A percentile compares a stretch with the other conserved stretches of the same genome.
Conservation (phyloP, 2,113 vertebrate species). For the Macrotis lagotis region DNA sequence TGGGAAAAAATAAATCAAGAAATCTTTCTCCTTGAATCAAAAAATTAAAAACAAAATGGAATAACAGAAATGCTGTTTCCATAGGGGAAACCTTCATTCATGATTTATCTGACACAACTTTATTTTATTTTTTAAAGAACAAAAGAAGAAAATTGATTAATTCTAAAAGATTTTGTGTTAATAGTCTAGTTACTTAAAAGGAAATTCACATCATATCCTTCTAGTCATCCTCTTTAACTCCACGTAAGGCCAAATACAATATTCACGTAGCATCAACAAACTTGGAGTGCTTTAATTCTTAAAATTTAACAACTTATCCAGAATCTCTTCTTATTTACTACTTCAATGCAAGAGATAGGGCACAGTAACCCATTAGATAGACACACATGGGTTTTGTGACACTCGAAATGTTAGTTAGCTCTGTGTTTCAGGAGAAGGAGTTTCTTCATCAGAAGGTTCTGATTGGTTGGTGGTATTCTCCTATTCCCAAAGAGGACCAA, state of each 20-base stretch:
- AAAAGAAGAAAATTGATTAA: constrained; percentile 47
- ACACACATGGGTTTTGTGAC: no score
- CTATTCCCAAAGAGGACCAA: no score
- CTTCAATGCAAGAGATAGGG: background rate
- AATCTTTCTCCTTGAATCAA: background rate
- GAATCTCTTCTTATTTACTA: constrained; percentile 55
- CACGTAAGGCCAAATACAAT: constrained; percentile 50
- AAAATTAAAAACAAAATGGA: background rate
- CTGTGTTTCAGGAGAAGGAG: no score
- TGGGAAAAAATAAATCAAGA: constrained; percentile 39
- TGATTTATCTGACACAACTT: constrained; percentile 52
- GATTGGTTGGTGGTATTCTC: no score
- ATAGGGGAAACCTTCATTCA: constrained; percentile 9
- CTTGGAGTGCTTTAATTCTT: background rate
- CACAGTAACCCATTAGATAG: no score
- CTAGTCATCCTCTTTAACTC: constrained; percentile 67
- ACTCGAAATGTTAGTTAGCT: no score
- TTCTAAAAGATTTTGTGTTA: constrained; percentile 66
- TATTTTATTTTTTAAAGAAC: constrained; percentile 63
- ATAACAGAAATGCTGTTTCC: background rate
- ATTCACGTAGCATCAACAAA: constrained; percentile 59
- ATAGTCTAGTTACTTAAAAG: constrained; percentile 57
- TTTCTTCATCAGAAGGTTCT: no score
- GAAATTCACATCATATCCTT: constrained; percentile 46
- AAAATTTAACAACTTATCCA: constrained; percentile 61